These are phyloP conservation scores for Apeltes quadracus DNA, from an alignment of 2,113 vertebrate genomes.

Conservation along the genomic window DNA sequence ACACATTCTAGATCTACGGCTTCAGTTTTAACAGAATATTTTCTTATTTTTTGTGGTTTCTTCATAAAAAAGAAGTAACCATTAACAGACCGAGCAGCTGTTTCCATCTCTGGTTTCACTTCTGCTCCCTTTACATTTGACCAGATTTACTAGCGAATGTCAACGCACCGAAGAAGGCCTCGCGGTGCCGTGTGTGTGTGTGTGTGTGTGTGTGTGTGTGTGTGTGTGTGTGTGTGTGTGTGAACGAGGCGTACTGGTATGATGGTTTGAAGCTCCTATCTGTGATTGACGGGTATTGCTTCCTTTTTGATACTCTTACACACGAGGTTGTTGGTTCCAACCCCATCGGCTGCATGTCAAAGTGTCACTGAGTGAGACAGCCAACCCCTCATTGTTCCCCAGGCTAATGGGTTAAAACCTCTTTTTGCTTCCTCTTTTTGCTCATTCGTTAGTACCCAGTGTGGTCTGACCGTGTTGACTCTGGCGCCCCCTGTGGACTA, in stretches of 20 bases:
- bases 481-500: no score
- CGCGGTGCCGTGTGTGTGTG: not conserved
- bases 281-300: no score
- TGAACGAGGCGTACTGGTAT: conserved; percentile 1
- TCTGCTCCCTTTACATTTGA: conserved; percentile 9
- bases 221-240: conserved; percentile 20
- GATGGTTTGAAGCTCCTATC: conserved; percentile 21
- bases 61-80: not conserved
- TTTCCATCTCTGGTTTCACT: conserved; percentile 47
- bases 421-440: not conserved
- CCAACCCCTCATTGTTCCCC: no score
- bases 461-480: no score
- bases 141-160: conserved; percentile 8
- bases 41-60: not conserved
- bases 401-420: no score
- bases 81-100: conserved; percentile 31
- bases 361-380: no score
- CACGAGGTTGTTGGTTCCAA: no score
- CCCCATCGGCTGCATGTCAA: no score
- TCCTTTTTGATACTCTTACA: no score
- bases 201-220: conserved; percentile 12
- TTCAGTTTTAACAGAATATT: not conserved
- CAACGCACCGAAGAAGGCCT: not conserved
- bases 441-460: no score
- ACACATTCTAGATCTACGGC: no score